Evolutionary conservation across 2,113 vertebrate species (phyloP).

Genomic region (Petrocephalus microphthalmus): DNA sequence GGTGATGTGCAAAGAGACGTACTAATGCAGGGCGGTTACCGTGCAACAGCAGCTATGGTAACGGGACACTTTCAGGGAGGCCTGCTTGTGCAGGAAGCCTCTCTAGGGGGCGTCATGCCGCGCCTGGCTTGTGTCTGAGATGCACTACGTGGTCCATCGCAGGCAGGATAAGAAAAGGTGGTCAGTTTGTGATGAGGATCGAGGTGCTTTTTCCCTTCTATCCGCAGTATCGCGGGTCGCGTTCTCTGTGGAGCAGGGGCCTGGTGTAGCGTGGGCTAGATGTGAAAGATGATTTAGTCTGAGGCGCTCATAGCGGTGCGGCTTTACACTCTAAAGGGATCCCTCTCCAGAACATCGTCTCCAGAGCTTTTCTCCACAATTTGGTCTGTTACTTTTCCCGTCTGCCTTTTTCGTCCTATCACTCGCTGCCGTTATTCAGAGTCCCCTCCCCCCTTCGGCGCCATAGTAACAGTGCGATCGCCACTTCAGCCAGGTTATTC

Average conservation of each 20-base stretch:
- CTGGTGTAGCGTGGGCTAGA: background rate
- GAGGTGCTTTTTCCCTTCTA: background rate
- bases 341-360: background rate
- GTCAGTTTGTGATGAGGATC: background rate
- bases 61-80: background rate
- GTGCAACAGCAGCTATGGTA: background rate
- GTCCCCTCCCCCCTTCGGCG: background rate
- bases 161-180: background rate
- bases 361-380: background rate
- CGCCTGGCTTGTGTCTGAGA: background rate
- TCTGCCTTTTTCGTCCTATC: background rate
- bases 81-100: background rate
- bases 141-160: background rate
- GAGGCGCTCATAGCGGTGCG: background rate
- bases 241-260: background rate
- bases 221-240: background rate
- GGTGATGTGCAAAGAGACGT: background rate
- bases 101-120: background rate
- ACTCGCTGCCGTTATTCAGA: background rate
- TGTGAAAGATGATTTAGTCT: background rate
- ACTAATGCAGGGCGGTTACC: background rate
- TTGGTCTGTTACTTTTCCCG: background rate
- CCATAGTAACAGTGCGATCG: background rate
- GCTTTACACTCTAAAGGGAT: background rate
- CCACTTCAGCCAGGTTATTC: conserved; percentile 23